Evolutionary conservation across 1,140 invertebrate species (phyloP).

Genomic region (Triops longicaudatus): DNA sequence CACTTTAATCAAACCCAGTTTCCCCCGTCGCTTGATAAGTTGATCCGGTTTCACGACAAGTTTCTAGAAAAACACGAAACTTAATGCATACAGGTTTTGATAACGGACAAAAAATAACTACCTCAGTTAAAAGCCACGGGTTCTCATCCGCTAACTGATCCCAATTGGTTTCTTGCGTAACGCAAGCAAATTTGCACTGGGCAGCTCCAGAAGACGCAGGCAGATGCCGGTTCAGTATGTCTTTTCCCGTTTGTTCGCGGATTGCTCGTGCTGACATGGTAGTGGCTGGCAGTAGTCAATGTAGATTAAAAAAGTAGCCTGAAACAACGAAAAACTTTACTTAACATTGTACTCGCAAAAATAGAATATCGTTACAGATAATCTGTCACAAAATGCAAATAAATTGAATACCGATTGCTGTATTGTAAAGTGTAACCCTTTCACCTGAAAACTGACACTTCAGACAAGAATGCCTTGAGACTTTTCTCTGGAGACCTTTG

Average conservation of each 20-base stretch:
- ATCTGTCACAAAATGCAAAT: not conserved
- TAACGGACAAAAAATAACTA: constrained; percentile 34
- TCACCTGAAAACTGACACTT: too few species aligned
- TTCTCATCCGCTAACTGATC: constrained; percentile 60
- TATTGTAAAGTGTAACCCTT: too few species aligned
- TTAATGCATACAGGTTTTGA: not conserved
- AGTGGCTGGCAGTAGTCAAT: constrained; percentile 5
- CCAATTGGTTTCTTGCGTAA: constrained; percentile 73
- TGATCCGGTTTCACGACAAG: constrained; percentile 98
- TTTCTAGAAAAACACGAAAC: constrained; percentile 48
- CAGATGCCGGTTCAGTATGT: constrained; percentile 80
- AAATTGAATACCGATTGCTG: too few species aligned
- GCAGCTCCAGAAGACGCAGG: constrained; percentile 54
- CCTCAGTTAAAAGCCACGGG: constrained; percentile 78
- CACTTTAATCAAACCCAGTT: constrained; percentile 93
- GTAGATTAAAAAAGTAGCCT: not conserved
- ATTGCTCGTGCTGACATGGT: constrained; percentile 97
- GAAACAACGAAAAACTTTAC: not conserved
- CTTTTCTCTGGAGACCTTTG: too few species aligned
- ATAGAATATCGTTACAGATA: not conserved
- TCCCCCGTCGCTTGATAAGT: constrained; percentile 94
- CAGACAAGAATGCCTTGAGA: too few species aligned
- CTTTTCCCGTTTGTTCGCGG: constrained; percentile 89
- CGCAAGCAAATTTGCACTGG: constrained; percentile 70
- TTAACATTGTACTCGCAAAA: not conserved